Conservation (phyloP, 2,113 vertebrate species). For the Rhea pennata region DNA sequence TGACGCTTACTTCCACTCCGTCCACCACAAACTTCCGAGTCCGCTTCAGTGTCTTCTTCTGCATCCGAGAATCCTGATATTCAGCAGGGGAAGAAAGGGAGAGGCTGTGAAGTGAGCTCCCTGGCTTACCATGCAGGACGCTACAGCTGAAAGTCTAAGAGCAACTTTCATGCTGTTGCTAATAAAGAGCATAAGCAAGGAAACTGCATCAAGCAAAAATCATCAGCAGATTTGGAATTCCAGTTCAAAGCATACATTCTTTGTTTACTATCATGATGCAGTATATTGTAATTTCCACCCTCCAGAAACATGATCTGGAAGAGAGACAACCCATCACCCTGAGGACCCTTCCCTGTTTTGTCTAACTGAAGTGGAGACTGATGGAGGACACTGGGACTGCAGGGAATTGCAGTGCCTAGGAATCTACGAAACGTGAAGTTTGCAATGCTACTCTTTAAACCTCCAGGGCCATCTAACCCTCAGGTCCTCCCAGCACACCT, state of each 20-base stretch:
- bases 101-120: not conserved
- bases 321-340: not conserved
- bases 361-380: not conserved
- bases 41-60: slow-evolving; percentile 93
- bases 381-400: not conserved
- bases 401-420: not conserved
- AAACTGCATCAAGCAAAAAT: accelerated
- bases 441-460: not conserved
- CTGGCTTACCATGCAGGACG: not conserved
- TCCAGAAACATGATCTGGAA: not conserved
- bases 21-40: slow-evolving; percentile 93
- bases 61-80: slow-evolving; percentile 79
- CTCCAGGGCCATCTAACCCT: not conserved
- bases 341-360: not conserved
- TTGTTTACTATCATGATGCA: accelerated
- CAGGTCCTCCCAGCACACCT: no score
- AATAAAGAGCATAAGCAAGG: not conserved
- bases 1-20: slow-evolving; percentile 94
- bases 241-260: not conserved
- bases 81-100: not conserved
- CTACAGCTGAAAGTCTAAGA: not conserved
- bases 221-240: not conserved
- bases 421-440: not conserved
- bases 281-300: not conserved
- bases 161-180: accelerated